Percentiles rank a stretch among this genome's conserved stretches.
phyloP scores from a whole-genome alignment of 2,797 vertebrate species.

The Lutjanus campechanus region DNA sequence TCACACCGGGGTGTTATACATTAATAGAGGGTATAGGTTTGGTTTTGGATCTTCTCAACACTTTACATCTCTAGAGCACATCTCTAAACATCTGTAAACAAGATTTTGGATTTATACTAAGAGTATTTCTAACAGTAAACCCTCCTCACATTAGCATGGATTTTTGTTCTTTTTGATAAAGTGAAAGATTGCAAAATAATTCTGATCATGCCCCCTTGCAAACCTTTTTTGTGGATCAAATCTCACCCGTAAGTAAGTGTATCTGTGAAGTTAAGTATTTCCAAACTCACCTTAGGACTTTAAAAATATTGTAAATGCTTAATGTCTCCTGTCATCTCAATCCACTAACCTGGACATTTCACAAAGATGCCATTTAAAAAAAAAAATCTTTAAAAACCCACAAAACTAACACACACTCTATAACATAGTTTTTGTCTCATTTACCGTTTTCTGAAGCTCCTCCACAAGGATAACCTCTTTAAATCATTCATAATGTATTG shows the following conservation, averaged over 20 bases:
- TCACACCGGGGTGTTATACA: constrained; percentile 82
- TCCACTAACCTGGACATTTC: constrained; percentile 79
- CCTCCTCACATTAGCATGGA: constrained; percentile 34
- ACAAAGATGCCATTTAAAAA: constrained; percentile 77
- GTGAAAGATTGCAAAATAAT: constrained; percentile 70
- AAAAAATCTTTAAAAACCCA: constrained; percentile 69
- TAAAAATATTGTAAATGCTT: constrained; percentile 73
- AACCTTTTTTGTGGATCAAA: constrained; percentile 64
- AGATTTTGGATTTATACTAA: constrained; percentile 67
- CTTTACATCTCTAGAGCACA: constrained; percentile 70
- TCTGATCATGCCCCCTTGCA: constrained; percentile 63
- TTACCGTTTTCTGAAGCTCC: constrained; percentile 78
- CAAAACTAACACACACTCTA: constrained; percentile 79
- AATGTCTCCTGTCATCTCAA: constrained; percentile 73
- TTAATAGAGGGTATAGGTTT: constrained; percentile 76
- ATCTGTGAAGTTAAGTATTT: constrained; percentile 57
- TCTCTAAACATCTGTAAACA: constrained; percentile 75
- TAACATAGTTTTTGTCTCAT: constrained; percentile 77
- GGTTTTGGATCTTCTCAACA: constrained; percentile 77
- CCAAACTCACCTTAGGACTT: constrained; percentile 59
- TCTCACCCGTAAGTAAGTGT: constrained; percentile 56
- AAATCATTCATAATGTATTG: constrained; percentile 79
- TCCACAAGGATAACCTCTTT: constrained; percentile 75
- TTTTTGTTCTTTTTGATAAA: constrained; percentile 49
- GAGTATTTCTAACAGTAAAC: constrained; percentile 45